A percentile compares a stretch with the other conserved stretches of the same genome.
These are phyloP conservation scores for Pantala flavescens DNA, from an alignment of 1,140 invertebrate species.

Conservation along the genomic window DNA sequence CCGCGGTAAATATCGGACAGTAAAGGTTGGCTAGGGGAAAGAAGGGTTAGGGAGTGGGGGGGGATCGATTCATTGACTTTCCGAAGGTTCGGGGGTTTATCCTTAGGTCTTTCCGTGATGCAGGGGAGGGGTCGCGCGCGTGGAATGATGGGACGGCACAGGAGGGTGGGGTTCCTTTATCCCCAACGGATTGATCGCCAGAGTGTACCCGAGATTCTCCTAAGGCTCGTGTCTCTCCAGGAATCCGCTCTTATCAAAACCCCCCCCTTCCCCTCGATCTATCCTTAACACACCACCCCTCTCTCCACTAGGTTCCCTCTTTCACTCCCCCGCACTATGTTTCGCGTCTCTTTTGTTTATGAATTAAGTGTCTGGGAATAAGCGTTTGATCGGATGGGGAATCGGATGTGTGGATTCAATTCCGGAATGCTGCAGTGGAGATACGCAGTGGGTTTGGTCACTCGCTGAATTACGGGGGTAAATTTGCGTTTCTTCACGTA, in stretches of 20 bases:
- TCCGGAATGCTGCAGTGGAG: no score
- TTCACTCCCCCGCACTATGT: neutral
- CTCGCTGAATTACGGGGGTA: no score
- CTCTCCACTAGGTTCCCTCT: neutral
- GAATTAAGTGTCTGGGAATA: no score
- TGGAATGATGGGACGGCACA: neutral
- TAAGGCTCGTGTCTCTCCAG: neutral
- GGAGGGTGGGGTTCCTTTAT: slow-evolving; percentile 3
- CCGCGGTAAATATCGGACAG: no score
- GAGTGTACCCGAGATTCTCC: neutral
- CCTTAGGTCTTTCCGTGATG: neutral
- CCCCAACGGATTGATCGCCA: neutral
- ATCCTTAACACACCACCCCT: neutral
- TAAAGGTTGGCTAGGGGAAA: no score
- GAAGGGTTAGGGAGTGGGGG: neutral
- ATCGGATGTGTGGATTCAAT: no score
- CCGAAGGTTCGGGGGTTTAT: neutral
- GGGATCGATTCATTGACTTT: slow-evolving; percentile 1
- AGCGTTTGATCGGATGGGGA: no score
- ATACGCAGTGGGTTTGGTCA: no score
- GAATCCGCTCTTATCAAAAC: no score
- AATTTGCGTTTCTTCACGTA: no score
- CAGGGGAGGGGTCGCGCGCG: neutral
- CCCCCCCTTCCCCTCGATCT: no score
- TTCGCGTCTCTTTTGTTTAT: no score